Base-by-base conservation (phyloP, 2,888 invertebrate species). In the Netelia melanura region DNA sequence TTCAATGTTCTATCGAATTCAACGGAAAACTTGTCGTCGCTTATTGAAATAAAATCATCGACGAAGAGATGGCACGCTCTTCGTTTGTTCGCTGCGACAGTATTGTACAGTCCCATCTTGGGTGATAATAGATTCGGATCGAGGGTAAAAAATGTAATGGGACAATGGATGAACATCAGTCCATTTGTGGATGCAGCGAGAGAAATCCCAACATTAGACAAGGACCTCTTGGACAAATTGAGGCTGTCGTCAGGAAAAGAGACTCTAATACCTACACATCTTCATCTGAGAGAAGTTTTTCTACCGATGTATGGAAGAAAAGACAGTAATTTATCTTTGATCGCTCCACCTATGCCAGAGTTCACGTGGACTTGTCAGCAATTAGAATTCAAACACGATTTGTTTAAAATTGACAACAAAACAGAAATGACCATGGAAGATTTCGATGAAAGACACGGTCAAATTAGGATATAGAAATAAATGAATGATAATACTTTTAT, bases 61-160 rank as follows among this genome's bases (percentile, higher is more conserved):
- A 88, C 90, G 6, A 87, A 85, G 17, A 90, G 86, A 83, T 91
- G 92, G 89, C 93, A 94, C 72, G 91, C 92, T 1, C 43, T 94
- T 3, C 90, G 94, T 48, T 86, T 94, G 25, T 94, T 93, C 64
- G 91, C 94, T 68, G 88, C 94, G 0, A 91, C 92, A 5, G 85
- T 90, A 64, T 85, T 94, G 5, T 85, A 90, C 10, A 90, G 91
- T 78, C 94, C 94, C 17, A 85, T 94, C 75, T 87, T 94, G 25
- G 94, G 94, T 0, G 94, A 94, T 84, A 92, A 92, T 75, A 82
- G 92, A 38, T 92, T 91, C 76, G 92, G 93, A 1, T 89, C 92
- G 5, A 87, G 93, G 43, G 91, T 94, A 9, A 91, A 91, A 23
- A 88, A 91, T 58, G 77, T 94, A 0, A 87, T 91, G 86, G 92